A percentile compares a stretch with the other conserved stretches of the same genome.
Conservation (phyloP, 2,888 invertebrate species). For the Nemotelus nigrinus region DNA sequence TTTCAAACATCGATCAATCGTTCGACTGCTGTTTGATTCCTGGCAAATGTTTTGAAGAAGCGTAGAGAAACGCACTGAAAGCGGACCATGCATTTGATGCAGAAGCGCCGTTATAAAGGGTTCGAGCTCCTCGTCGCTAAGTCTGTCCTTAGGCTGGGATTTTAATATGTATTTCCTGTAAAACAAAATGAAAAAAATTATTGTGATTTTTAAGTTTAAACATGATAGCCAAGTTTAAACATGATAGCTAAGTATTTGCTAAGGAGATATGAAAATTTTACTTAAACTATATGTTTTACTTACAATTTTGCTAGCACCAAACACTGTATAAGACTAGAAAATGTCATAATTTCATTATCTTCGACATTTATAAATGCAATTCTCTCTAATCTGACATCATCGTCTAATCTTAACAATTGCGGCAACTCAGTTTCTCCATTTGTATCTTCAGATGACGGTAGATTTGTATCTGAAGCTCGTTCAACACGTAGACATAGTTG, state of each 20-base stretch:
- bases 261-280: no score
- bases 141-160: conserved; percentile 81
- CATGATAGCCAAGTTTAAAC: neutral
- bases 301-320: conserved; percentile 81
- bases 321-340: conserved; percentile 81
- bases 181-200: conserved; percentile 40
- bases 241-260: no score
- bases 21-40: conserved; percentile 81
- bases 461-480: conserved; percentile 60
- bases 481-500: conserved; percentile 82
- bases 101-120: conserved; percentile 78
- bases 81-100: conserved; percentile 74
- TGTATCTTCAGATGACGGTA: conserved; percentile 66
- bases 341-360: conserved; percentile 64
- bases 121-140: conserved; percentile 82
- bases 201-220: neutral
- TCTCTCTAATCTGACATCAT: conserved; percentile 86
- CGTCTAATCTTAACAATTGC: conserved; percentile 77
- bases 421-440: conserved; percentile 69
- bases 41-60: conserved; percentile 79
- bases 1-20: conserved; percentile 87
- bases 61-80: conserved; percentile 80
- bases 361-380: conserved; percentile 75
- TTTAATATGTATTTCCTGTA: conserved; percentile 74
- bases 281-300: conserved; percentile 58